Evolutionary conservation across 2,888 invertebrate genomes (phyloP).

Genomic region (Acholoe squamosa): DNA sequence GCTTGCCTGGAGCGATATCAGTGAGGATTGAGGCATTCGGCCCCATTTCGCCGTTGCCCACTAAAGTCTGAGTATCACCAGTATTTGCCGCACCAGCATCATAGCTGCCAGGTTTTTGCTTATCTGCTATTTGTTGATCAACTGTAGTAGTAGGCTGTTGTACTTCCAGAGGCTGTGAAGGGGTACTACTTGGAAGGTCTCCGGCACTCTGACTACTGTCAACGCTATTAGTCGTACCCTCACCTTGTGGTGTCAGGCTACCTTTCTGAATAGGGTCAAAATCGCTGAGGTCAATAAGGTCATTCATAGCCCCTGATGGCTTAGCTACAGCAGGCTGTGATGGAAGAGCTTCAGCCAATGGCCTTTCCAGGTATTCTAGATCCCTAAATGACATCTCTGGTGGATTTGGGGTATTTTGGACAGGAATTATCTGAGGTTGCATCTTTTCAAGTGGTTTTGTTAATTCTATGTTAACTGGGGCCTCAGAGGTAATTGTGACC

Average conservation of each 20-base stretch:
- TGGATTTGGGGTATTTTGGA: not conserved
- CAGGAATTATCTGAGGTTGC: not conserved
- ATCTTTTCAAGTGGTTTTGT: not conserved
- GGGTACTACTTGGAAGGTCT: not conserved
- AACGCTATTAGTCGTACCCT: not conserved
- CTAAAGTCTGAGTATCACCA: not conserved
- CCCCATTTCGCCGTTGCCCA: not conserved
- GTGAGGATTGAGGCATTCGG: too few relatives aligned
- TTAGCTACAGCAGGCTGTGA: not conserved
- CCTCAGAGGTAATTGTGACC: not conserved
- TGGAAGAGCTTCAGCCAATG: not conserved
- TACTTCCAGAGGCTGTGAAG: not conserved
- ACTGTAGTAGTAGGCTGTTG: too few relatives aligned
- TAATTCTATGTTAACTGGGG: conserved; percentile 7
- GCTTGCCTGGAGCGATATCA: too few relatives aligned
- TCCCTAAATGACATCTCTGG: not conserved
- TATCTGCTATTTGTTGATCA: too few relatives aligned
- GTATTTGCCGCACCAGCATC: too few relatives aligned
- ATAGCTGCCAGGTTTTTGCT: too few relatives aligned
- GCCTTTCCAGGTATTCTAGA: not conserved
- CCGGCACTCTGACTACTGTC: not conserved
- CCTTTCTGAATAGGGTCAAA: conserved; percentile 34
- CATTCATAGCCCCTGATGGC: not conserved
- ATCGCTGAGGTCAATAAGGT: conserved; percentile 45
- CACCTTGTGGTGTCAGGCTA: not conserved